Evolutionary conservation across 2,113 vertebrate genomes (phyloP).

Genomic region (Hemibagrus wyckioides): DNA sequence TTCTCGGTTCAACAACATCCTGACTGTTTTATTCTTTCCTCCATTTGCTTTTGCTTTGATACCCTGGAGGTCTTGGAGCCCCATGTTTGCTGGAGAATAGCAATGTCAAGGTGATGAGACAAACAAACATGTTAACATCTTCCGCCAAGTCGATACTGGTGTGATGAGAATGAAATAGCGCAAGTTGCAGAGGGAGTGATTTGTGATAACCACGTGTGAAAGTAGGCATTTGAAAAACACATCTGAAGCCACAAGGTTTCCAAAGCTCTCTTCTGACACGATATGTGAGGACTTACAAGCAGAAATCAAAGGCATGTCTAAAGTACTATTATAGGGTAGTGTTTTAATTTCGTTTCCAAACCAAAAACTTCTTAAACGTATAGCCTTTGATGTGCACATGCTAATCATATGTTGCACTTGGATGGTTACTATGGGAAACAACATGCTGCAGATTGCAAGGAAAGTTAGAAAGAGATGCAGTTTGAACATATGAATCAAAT

Average conservation of each 20-base stretch:
- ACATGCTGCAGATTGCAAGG: background rate
- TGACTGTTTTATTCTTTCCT: background rate
- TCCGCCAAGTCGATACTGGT: background rate
- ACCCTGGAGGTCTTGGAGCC: conserved; percentile 26
- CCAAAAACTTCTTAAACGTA: conserved; percentile 32
- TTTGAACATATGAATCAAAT: background rate
- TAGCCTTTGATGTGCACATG: conserved; percentile 27
- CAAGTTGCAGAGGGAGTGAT: background rate
- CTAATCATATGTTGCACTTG: conserved; percentile 28
- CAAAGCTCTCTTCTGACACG: background rate
- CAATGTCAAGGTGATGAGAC: conserved; percentile 36
- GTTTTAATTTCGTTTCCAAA: conserved; percentile 12
- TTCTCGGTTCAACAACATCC: conserved; percentile 19
- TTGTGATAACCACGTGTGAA: background rate
- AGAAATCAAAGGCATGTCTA: conserved; percentile 20
- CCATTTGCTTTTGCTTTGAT: conserved; percentile 39
- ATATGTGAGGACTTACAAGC: conserved; percentile 2
- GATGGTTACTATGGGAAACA: conserved; percentile 36
- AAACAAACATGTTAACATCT: conserved; percentile 32
- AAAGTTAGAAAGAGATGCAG: background rate
- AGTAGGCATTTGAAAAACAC: conserved; percentile 6
- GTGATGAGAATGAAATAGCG: background rate
- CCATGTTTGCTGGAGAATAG: conserved; percentile 28
- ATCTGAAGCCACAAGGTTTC: conserved; percentile 28
- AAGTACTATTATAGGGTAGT: conserved; percentile 39